Evolutionary conservation across 2,888 invertebrate species (phyloP).

Genomic region (Ctena decussata): DNA sequence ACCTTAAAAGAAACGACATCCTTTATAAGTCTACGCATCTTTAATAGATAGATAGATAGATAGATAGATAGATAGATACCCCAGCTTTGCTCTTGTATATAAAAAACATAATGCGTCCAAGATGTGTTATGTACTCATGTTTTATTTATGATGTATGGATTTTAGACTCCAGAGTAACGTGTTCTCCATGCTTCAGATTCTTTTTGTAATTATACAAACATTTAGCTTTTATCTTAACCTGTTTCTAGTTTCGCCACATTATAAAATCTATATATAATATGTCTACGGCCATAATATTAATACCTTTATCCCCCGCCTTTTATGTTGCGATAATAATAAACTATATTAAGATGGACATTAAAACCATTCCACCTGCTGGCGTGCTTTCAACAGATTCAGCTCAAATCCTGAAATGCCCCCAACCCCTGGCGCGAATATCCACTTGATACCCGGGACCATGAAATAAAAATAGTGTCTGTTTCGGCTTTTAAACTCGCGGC

Average conservation of each 20-base stretch:
- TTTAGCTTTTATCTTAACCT: neutral
- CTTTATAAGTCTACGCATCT: too few relatives aligned
- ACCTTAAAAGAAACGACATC: too few relatives aligned
- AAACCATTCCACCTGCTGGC: slow-evolving; percentile 9
- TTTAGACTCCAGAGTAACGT: neutral
- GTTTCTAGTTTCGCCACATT: neutral
- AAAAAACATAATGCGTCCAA: too few relatives aligned
- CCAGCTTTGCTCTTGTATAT: too few relatives aligned
- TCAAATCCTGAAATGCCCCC: neutral
- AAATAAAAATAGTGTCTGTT: slow-evolving; percentile 18
- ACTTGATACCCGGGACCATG: neutral
- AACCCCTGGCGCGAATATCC: slow-evolving; percentile 1
- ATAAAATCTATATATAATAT: slow-evolving; percentile 5
- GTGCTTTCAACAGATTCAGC: neutral
- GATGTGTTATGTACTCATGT: too few relatives aligned
- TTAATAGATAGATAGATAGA: too few relatives aligned
- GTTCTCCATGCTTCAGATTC: neutral
- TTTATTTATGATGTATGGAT: neutral
- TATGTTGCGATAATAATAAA: neutral
- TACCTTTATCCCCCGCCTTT: neutral
- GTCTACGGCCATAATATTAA: neutral
- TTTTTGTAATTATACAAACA: neutral
- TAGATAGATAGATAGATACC: too few relatives aligned
- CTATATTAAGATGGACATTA: slow-evolving; percentile 10
- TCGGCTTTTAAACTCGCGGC: neutral